These are phyloP conservation scores for Pangasius macronema DNA, from an alignment of 2,797 vertebrate genomes.

Conservation along the genomic window DNA sequence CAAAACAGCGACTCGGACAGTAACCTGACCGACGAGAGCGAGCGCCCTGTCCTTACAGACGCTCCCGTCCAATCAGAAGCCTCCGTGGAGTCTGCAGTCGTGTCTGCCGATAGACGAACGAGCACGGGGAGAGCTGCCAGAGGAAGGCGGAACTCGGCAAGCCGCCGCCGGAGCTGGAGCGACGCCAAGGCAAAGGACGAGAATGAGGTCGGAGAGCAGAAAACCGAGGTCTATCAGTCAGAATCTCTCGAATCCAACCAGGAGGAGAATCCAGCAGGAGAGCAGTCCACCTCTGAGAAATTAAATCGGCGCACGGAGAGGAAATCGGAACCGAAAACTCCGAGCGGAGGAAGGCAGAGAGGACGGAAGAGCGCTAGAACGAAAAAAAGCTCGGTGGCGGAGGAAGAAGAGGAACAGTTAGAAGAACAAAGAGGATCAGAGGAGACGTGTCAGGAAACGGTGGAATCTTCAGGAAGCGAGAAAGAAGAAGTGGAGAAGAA, in stretches of 20 bases:
- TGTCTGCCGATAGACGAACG: neutral
- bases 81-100: neutral
- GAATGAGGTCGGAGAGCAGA: neutral
- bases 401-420: conserved; percentile 31
- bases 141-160: neutral
- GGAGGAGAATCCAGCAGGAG: neutral
- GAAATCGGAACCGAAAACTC: neutral
- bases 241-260: neutral
- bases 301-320: neutral
- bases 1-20: neutral
- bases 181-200: too few species aligned
- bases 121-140: neutral
- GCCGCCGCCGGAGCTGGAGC: neutral
- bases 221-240: neutral
- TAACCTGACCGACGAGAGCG: neutral
- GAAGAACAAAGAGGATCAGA: neutral
- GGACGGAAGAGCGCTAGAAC: conserved; percentile 47
- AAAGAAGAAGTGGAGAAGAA: conserved; percentile 33
- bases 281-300: neutral
- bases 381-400: neutral
- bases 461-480: neutral
- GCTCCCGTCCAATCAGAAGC: neutral
- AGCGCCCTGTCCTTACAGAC: neutral
- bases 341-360: conserved; percentile 2
- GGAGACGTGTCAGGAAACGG: neutral